These are phyloP conservation scores for Glyptemys insculpta DNA, from an alignment of 2,797 vertebrate genomes.

Conservation along the genomic window DNA sequence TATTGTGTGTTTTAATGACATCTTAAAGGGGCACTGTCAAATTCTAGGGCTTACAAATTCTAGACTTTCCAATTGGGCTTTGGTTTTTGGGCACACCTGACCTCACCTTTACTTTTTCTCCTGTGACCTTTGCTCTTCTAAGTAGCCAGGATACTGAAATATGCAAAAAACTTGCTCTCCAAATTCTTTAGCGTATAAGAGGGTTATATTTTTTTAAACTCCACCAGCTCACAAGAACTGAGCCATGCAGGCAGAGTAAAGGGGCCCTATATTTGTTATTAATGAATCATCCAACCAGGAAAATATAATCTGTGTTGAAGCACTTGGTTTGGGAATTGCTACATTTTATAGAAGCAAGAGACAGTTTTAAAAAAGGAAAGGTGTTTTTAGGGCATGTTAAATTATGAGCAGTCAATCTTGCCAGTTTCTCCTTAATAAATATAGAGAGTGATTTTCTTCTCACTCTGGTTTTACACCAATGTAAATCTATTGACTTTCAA, in stretches of 20 bases:
- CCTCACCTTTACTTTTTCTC: not conserved
- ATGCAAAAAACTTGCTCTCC: not conserved
- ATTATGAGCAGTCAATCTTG: not conserved
- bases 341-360: not conserved
- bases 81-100: not conserved
- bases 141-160: not conserved
- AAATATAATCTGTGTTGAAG: not conserved
- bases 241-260: not conserved
- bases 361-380: not conserved
- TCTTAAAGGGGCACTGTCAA: not conserved
- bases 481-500: not conserved
- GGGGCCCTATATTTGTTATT: not conserved
- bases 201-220: constrained; percentile 7
- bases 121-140: not conserved
- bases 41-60: not conserved
- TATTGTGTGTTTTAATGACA: not conserved
- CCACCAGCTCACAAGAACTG: not conserved
- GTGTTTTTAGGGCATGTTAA: not conserved
- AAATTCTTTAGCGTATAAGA: not conserved
- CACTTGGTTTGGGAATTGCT: not conserved
- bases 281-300: not conserved
- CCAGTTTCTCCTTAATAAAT: not conserved
- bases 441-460: not conserved
- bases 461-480: not conserved
- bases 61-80: not conserved